Base-by-base conservation (phyloP, 2,113 vertebrate genomes). In the Myrmecobius fasciatus region DNA sequence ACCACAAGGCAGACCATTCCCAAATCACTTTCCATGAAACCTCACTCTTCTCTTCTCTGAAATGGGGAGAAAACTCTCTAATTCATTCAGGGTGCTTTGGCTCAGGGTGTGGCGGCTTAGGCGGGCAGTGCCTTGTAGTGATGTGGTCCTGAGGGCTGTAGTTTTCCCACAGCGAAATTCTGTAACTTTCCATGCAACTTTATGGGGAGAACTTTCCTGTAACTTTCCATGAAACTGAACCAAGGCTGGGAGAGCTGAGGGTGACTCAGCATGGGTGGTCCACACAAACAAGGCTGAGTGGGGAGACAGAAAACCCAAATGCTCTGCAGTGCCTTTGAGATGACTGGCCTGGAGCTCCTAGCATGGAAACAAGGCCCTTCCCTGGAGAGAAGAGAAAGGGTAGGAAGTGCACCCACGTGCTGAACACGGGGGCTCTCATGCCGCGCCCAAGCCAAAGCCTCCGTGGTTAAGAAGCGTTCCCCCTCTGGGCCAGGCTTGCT, bases 101-200 rank as follows among this genome's bases (percentile, higher is more conserved):
- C 11, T 67, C 31, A 67, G 25, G 43, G 46, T 0, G 22, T 12
- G 54, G 53, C 12, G 3, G 46, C 47, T 88, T 46, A 49, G 88
- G 3, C 14, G 25, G 51, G 31, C 20, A 60, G 3, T 53, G 31
- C 3, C 53, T 48, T 47, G 91, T 52, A 75, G 51, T 96, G n/a
- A 25, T 28, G 43, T 75, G 24, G 22, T 36, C 26, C 48, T 3
- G 46, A 95, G 28, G 2, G 52, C 67, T 24, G n/a, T 24, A 47
- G 48, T 25, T 67, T 96, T 93, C 92, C 89, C 54, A 28, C 0
- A 48, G 89, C 22, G 24, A 75, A 36, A 24, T 46, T 91, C 88
- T 91, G 89, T 96, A 93, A 96, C 53, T 96, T 96, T 95, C 93
- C 46, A 0, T 9, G 48, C 46, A 91, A n/a, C 46, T 93, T 90